A percentile compares a stretch with the other conserved stretches of the same genome.
Conservation (phyloP, 1,140 invertebrate species). For the Bicyclus anynana region DNA sequence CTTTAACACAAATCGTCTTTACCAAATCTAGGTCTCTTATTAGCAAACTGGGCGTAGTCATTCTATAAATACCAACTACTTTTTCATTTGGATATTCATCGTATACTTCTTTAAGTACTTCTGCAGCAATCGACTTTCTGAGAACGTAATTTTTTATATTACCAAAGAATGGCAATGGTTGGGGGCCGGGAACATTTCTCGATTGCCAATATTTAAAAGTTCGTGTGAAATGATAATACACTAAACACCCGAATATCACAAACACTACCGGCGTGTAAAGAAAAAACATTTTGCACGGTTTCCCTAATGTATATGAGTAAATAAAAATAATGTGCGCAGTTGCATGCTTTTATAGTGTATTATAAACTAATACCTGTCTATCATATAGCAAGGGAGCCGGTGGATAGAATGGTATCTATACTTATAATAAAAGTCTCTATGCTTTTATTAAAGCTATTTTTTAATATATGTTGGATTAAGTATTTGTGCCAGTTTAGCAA, state of each 20-base stretch:
- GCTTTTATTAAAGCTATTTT: too few relatives aligned
- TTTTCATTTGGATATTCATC: slow-evolving; percentile 27
- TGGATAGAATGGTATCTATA: too few relatives aligned
- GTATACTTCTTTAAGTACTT: slow-evolving; percentile 6
- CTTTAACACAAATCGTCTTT: slow-evolving; percentile 78
- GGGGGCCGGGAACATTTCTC: background rate
- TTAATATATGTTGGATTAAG: too few relatives aligned
- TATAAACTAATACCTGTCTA: too few relatives aligned
- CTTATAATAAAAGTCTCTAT: too few relatives aligned
- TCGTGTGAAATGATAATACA: slow-evolving; percentile 1
- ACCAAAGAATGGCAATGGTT: background rate
- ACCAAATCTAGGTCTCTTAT: slow-evolving; percentile 78
- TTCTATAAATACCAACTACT: slow-evolving; percentile 39
- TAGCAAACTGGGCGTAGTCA: slow-evolving; percentile 63
- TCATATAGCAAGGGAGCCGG: too few relatives aligned
- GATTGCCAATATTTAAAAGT: slow-evolving; percentile 2
- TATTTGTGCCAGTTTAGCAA: too few relatives aligned
- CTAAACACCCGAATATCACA: background rate
- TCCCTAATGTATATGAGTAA: background rate
- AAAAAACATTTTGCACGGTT: background rate
- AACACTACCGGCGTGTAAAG: background rate
- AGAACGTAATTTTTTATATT: slow-evolving; percentile 24
- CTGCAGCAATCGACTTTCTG: background rate
- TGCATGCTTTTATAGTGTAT: too few relatives aligned
- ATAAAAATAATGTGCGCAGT: too few relatives aligned